phyloP scores from a whole-genome alignment of 1,140 invertebrate genomes.

The Plodia interpunctella region DNA sequence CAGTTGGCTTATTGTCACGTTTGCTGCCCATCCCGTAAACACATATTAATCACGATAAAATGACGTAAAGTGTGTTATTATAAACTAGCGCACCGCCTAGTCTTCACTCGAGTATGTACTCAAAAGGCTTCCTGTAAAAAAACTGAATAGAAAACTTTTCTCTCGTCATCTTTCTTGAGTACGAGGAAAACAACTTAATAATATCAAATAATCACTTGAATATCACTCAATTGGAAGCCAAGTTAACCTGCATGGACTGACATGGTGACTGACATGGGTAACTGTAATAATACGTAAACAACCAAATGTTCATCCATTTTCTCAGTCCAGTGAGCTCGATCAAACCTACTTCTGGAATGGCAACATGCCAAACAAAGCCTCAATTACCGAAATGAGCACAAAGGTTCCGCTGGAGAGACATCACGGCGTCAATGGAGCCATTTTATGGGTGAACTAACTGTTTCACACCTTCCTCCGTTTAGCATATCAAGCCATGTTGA shows the following conservation, averaged over 20 bases:
- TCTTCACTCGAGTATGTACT: not conserved
- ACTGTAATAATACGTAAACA: too few relatives aligned
- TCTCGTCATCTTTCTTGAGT: too few relatives aligned
- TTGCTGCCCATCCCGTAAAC: not conserved
- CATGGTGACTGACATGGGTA: too few relatives aligned
- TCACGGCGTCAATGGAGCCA: constrained; percentile 37
- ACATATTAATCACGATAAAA: not conserved
- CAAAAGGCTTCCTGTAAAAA: not conserved
- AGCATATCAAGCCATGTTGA: constrained; percentile 17
- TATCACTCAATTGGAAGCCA: too few relatives aligned
- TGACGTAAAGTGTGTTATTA: constrained; percentile 1
- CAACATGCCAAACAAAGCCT: constrained; percentile 13
- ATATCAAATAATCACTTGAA: too few relatives aligned
- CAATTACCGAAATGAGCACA: constrained; percentile 25
- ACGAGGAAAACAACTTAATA: too few relatives aligned
- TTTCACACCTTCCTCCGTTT: constrained; percentile 31
- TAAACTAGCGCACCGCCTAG: not conserved
- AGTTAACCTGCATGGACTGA: too few relatives aligned
- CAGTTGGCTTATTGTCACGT: constrained; percentile 1
- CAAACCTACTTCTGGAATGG: not conserved
- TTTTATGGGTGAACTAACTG: constrained; percentile 39
- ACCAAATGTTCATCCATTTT: not conserved
- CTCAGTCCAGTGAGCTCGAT: not conserved
- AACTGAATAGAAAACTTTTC: too few relatives aligned
- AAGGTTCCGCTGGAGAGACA: constrained; percentile 42